phyloP scores from a whole-genome alignment of 1,140 invertebrate species.

The Drosophila obscura region DNA sequence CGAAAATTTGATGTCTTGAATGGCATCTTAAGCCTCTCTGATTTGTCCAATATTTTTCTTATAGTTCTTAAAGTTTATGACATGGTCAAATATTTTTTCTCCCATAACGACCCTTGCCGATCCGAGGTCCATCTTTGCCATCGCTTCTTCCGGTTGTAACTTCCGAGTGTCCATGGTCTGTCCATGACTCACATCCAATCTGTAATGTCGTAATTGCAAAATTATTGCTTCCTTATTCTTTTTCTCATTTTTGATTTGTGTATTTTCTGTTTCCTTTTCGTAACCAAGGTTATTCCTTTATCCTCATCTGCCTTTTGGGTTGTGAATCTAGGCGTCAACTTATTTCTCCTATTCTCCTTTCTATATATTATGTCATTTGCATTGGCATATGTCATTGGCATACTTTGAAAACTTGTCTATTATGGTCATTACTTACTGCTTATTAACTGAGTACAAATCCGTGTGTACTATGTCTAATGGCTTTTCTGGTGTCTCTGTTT shows the following conservation, averaged over 20 bases:
- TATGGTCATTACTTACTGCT: no score
- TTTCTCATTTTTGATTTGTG: background rate
- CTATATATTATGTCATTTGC: conserved; percentile 2
- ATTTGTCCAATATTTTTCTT: background rate
- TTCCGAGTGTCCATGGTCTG: background rate
- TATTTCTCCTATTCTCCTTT: conserved; percentile 15
- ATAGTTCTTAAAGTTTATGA: conserved; percentile 1
- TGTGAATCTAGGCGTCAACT: conserved; percentile 7
- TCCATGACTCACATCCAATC: background rate
- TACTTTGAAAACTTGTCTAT: no score
- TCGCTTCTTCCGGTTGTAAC: background rate
- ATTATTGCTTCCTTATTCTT: background rate
- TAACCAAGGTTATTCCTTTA: background rate
- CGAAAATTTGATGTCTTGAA: background rate
- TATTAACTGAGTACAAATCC: no score
- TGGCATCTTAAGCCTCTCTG: background rate
- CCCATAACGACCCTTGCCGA: background rate
- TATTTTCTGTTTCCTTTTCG: conserved; percentile 1
- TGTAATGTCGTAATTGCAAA: background rate
- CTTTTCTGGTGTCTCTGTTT: no score
- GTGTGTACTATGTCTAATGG: no score
- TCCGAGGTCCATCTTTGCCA: background rate
- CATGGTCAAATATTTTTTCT: background rate
- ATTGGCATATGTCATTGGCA: no score
- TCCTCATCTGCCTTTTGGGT: background rate